Evolutionary conservation across 2,113 vertebrate genomes (phyloP).

Genomic region (Syrrhaptes paradoxus): DNA sequence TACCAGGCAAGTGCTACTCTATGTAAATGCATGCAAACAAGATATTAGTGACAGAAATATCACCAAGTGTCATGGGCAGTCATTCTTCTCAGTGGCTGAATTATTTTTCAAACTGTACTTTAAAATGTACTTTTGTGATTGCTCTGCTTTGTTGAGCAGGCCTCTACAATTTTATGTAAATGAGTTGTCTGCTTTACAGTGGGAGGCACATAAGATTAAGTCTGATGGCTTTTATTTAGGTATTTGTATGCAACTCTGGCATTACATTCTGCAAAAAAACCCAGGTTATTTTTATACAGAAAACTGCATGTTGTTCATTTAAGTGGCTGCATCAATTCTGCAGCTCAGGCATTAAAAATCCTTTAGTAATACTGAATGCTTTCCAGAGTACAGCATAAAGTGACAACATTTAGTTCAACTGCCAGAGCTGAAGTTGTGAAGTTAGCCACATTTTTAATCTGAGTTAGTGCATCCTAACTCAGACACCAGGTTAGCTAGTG

Average conservation of each 20-base stretch:
- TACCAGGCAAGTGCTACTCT: neutral
- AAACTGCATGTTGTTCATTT: conserved; percentile 22
- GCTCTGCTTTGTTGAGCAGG: conserved; percentile 12
- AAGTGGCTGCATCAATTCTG: conserved; percentile 18
- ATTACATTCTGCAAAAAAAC: neutral
- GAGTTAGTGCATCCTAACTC: neutral
- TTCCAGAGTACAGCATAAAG: conserved; percentile 8
- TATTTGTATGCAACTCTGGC: neutral
- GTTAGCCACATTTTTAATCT: neutral
- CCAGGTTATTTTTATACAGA: conserved; percentile 5
- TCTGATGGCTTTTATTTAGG: conserved; percentile 30
- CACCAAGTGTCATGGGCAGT: neutral
- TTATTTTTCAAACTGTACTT: conserved; percentile 12
- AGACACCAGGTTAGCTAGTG: neutral
- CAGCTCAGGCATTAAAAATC: conserved; percentile 30
- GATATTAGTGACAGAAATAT: neutral
- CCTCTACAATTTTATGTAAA: conserved; percentile 44
- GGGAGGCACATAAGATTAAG: neutral
- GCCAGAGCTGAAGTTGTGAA: neutral
- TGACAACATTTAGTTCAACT: neutral
- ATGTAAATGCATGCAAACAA: neutral
- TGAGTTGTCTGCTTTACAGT: conserved; percentile 1
- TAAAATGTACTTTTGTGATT: neutral
- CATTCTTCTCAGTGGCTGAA: neutral
- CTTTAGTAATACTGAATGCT: neutral